phyloP scores from a whole-genome alignment of 2,797 vertebrate species.

The Pterois miles region DNA sequence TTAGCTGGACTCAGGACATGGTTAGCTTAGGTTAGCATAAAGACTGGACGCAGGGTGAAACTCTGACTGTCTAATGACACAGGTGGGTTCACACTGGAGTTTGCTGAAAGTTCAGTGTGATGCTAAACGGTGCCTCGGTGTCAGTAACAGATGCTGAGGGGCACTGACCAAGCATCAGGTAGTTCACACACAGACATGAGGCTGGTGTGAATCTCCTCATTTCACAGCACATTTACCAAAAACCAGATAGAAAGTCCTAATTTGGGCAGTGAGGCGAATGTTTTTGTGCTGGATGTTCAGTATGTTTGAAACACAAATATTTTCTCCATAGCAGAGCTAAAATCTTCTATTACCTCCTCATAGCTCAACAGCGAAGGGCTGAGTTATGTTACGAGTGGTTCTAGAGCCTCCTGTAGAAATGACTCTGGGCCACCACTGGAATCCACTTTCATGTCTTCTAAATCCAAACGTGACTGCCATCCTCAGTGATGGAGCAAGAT shows the following conservation, averaged over 20 bases:
- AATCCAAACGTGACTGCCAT: not conserved
- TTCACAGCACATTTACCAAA: no score
- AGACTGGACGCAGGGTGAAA: not conserved
- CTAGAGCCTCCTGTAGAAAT: not conserved
- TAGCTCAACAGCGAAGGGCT: not conserved
- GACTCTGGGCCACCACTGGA: not conserved
- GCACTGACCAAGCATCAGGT: no score
- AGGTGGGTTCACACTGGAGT: no score
- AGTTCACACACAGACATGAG: no score
- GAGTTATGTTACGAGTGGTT: not conserved
- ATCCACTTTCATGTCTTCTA: not conserved
- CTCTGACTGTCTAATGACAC: no score
- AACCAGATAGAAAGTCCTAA: no score
- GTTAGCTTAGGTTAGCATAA: not conserved
- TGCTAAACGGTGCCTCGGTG: no score
- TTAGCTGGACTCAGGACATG: not conserved
- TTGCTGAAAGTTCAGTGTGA: no score
- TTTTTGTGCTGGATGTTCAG: not conserved
- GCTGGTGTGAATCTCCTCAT: no score
- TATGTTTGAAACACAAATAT: not conserved
- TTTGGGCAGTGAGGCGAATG: no score
- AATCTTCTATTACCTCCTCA: not conserved
- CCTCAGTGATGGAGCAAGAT: not conserved
- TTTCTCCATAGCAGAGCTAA: not conserved
- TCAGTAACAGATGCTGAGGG: no score